Percentiles rank a stretch among this genome's conserved stretches.
Conservation (phyloP, 2,797 vertebrate genomes). For the Delichon dasypus region DNA sequence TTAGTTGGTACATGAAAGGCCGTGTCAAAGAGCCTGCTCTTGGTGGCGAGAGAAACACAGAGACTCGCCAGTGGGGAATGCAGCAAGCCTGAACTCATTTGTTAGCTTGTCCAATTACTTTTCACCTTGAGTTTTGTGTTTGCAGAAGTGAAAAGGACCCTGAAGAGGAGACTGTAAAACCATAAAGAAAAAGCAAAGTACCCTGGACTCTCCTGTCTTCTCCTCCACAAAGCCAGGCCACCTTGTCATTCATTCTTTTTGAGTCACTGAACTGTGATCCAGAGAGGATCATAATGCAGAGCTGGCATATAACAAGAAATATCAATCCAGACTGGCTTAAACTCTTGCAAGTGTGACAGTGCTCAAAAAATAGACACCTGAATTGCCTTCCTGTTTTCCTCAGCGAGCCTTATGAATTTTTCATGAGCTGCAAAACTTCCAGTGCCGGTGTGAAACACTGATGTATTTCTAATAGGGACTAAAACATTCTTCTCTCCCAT, state of each 20-base stretch:
- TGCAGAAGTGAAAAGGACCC: constrained; percentile 61
- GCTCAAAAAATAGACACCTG: not conserved
- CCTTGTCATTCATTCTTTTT: not conserved
- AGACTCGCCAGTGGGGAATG: constrained; percentile 48
- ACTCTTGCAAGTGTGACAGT: not conserved
- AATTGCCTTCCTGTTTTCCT: constrained; percentile 42
- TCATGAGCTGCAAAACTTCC: constrained; percentile 41
- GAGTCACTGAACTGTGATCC: not conserved
- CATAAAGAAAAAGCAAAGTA: constrained; percentile 18
- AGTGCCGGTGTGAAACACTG: not conserved
- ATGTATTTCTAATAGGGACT: not conserved
- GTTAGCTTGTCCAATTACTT: constrained; percentile 71
- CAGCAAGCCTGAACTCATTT: constrained; percentile 61
- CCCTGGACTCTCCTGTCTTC: not conserved
- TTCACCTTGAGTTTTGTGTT: constrained; percentile 69
- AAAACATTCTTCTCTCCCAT: not conserved
- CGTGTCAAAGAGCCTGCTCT: constrained; percentile 50
- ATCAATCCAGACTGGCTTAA: constrained; percentile 28
- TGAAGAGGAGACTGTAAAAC: constrained; percentile 42
- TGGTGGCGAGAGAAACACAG: constrained; percentile 25
- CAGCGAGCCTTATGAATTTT: constrained; percentile 16
- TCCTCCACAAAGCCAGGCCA: not conserved
- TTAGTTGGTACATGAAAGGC: constrained; percentile 59
- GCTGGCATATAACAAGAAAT: constrained; percentile 29
- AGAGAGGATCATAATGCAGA: not conserved